These are phyloP conservation scores for Brachyptera putata DNA, from an alignment of 2,888 invertebrate genomes.

Conservation along the genomic window DNA sequence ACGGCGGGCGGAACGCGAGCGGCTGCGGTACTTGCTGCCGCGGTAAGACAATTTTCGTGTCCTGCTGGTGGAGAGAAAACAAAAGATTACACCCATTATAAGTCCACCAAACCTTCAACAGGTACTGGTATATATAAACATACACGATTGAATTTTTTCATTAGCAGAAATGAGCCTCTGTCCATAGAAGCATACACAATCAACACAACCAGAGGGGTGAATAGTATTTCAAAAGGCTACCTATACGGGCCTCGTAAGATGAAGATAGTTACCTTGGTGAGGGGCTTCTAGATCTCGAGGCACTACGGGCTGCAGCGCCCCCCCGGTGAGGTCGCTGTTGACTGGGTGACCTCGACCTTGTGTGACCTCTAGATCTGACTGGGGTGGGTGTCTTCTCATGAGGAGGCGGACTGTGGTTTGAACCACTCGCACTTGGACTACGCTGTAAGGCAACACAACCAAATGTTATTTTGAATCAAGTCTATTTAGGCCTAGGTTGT, in stretches of 20 bases:
- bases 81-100: background rate
- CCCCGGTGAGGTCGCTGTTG: conserved; percentile 32
- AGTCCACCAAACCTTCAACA: background rate
- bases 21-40: conserved; percentile 45
- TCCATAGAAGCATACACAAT: too few species aligned
- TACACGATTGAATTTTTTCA: too few species aligned
- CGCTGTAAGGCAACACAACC: conserved; percentile 31
- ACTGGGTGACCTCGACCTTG: conserved; percentile 32
- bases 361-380: conserved; percentile 31
- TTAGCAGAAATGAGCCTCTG: too few species aligned
- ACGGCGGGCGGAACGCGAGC: conserved; percentile 50
- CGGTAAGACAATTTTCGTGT: conserved; percentile 45
- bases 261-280: conserved; percentile 30
- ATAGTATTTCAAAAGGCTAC: too few species aligned
- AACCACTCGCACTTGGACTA: conserved; percentile 35
- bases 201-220: too few species aligned
- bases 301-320: too few species aligned
- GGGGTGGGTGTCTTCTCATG: conserved; percentile 34
- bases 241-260: too few species aligned
- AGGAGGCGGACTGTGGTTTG: conserved; percentile 34
- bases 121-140: too few species aligned
- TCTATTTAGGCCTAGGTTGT: too few species aligned
- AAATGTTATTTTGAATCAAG: too few species aligned
- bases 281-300: conserved; percentile 39
- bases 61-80: conserved; percentile 40